These are phyloP conservation scores for Oreochromis aureus DNA, from an alignment of 2,113 vertebrate genomes.

Conservation along the genomic window DNA sequence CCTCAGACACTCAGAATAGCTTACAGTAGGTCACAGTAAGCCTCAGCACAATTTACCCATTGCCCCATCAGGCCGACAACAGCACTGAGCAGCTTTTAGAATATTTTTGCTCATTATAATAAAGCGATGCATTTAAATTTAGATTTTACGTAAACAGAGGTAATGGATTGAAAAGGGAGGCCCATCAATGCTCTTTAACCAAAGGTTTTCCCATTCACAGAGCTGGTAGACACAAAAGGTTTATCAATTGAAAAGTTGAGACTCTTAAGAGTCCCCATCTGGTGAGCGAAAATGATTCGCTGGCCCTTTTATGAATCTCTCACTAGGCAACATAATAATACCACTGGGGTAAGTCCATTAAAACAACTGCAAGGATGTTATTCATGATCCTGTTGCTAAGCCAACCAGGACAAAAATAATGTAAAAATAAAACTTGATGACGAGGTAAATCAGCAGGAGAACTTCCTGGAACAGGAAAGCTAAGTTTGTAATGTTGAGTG, in stretches of 20 bases:
- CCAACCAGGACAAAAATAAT: slow-evolving; percentile 38
- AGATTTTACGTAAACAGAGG: background rate
- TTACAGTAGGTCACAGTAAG: background rate
- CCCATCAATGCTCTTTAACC: background rate
- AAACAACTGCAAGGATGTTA: slow-evolving; percentile 49
- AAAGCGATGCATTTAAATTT: background rate
- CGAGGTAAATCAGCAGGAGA: slow-evolving; percentile 40
- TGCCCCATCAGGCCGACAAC: background rate
- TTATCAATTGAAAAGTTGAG: slow-evolving; percentile 19
- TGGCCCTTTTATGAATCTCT: slow-evolving; percentile 32
- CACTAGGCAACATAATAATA: slow-evolving; percentile 42
- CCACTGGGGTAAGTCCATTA: slow-evolving; percentile 44
- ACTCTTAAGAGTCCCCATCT: slow-evolving; percentile 37
- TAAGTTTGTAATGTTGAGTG: background rate
- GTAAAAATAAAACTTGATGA: slow-evolving; percentile 59
- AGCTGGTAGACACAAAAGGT: slow-evolving; percentile 17
- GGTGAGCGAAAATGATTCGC: slow-evolving; percentile 20
- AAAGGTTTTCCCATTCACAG: slow-evolving; percentile 9
- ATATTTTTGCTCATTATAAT: background rate
- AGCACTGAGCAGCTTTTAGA: background rate
- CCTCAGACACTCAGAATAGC: background rate
- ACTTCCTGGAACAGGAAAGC: slow-evolving; percentile 47
- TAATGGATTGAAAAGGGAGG: background rate
- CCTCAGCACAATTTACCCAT: background rate
- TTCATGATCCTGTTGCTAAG: slow-evolving; percentile 49